These are phyloP conservation scores for Gonioctena quinquepunctata DNA, from an alignment of 1,140 invertebrate genomes.

Conservation along the genomic window DNA sequence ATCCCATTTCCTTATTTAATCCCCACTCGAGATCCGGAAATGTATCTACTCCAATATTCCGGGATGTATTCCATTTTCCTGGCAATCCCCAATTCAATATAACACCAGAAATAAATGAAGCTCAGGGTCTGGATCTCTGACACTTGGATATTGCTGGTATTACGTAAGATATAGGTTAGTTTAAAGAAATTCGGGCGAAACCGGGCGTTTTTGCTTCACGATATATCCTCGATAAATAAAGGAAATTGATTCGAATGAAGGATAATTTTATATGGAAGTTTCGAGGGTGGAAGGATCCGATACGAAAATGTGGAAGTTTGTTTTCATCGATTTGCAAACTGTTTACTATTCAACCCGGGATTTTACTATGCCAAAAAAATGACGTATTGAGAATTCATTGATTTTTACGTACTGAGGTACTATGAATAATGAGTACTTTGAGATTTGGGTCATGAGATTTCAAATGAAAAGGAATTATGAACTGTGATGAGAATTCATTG, in stretches of 20 bases:
- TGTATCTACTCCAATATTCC: neutral
- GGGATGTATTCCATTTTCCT: slow-evolving; percentile 5
- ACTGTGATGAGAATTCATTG: no score
- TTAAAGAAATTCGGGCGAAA: neutral
- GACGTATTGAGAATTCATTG: no score
- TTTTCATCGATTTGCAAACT: no score
- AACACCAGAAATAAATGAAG: slow-evolving; percentile 22
- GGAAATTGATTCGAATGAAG: slow-evolving; percentile 2
- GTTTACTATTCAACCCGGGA: no score
- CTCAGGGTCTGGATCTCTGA: neutral
- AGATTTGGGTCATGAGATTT: no score
- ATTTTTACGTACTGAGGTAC: no score
- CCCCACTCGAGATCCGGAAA: neutral
- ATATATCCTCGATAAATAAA: slow-evolving; percentile 3
- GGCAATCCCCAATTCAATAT: slow-evolving; percentile 17
- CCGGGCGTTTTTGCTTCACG: neutral
- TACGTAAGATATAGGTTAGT: neutral
- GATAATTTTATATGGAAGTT: slow-evolving; percentile 2
- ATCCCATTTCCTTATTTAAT: neutral
- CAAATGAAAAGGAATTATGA: no score
- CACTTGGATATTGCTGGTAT: neutral
- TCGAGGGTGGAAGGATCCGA: neutral
- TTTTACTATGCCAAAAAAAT: no score
- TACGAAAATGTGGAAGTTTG: neutral
- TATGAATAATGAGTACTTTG: no score